These are phyloP conservation scores for Fundulus diaphanus DNA, from an alignment of 2,797 vertebrate species.

Conservation along the genomic window DNA sequence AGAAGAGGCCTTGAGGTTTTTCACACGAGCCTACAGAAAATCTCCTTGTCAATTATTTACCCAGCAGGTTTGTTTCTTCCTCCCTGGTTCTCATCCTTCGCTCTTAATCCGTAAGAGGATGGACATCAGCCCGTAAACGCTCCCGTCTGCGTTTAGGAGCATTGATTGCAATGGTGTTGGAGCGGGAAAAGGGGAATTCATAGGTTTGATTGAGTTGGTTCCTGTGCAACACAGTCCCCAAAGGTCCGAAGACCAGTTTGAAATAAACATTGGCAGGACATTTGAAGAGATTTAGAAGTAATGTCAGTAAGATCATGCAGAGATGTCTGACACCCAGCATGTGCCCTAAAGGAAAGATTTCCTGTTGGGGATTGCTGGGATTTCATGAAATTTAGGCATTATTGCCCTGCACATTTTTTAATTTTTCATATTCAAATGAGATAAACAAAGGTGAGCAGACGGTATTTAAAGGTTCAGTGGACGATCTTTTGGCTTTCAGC, in stretches of 20 bases:
- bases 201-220: constrained; percentile 35
- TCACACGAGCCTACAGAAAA: constrained; percentile 41
- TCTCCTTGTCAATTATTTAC: constrained; percentile 60
- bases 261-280: constrained; percentile 24
- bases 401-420: neutral
- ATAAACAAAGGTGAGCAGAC: neutral
- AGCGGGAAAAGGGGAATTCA: constrained; percentile 45
- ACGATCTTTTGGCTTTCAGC: too few relatives aligned
- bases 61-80: constrained; percentile 21
- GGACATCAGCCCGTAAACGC: constrained; percentile 48
- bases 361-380: neutral
- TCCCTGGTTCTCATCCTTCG: constrained; percentile 4
- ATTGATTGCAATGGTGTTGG: constrained; percentile 24
- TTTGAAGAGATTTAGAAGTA: constrained; percentile 28
- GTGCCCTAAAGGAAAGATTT: neutral
- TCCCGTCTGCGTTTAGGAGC: constrained; percentile 28
- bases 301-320: constrained; percentile 18
- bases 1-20: constrained; percentile 49
- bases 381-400: neutral
- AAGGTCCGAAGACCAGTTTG: constrained; percentile 20
- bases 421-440: neutral
- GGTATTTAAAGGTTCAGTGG: too few relatives aligned
- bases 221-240: constrained; percentile 14
- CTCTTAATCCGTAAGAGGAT: constrained; percentile 29
- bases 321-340: neutral